phyloP scores from a whole-genome alignment of 2,888 invertebrate species.

The Drosophila anomelani region DNA sequence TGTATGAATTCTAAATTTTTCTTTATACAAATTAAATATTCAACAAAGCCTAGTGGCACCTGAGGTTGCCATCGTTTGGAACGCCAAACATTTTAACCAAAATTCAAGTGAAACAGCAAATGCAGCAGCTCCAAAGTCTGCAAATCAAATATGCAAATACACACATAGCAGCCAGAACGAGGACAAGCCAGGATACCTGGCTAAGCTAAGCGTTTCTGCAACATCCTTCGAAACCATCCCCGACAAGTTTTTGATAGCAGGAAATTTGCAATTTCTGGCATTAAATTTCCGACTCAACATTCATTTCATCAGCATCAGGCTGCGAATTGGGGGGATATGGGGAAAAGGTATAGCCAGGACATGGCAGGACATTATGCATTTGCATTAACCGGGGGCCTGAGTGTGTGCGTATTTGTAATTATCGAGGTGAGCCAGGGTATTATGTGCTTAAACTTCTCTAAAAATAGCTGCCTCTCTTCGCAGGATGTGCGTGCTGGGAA shows the following conservation, averaged over 20 bases:
- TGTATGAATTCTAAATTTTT: too few relatives aligned
- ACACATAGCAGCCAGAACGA: conserved; percentile 9
- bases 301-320: conserved; percentile 38
- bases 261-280: conserved; percentile 76
- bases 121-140: conserved; percentile 40
- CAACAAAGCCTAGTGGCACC: too few relatives aligned
- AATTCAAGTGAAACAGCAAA: conserved; percentile 3
- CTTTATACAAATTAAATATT: neutral
- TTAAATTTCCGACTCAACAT: conserved; percentile 68
- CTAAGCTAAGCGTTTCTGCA: conserved; percentile 32
- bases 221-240: conserved; percentile 14
- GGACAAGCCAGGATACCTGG: conserved; percentile 19
- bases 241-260: conserved; percentile 68
- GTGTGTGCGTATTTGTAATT: conserved; percentile 54
- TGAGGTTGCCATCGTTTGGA: neutral
- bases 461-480: neutral
- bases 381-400: conserved; percentile 17
- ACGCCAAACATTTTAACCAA: conserved; percentile 11
- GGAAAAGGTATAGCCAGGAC: neutral
- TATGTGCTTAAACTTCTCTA: conserved; percentile 51
- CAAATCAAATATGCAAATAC: conserved; percentile 71
- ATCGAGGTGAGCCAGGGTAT: conserved; percentile 53
- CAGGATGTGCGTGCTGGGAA: conserved; percentile 31
- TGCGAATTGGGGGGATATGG: neutral
- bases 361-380: conserved; percentile 25